phyloP scores from a whole-genome alignment of 2,888 invertebrate genomes.

The Leptopilina syphax region DNA sequence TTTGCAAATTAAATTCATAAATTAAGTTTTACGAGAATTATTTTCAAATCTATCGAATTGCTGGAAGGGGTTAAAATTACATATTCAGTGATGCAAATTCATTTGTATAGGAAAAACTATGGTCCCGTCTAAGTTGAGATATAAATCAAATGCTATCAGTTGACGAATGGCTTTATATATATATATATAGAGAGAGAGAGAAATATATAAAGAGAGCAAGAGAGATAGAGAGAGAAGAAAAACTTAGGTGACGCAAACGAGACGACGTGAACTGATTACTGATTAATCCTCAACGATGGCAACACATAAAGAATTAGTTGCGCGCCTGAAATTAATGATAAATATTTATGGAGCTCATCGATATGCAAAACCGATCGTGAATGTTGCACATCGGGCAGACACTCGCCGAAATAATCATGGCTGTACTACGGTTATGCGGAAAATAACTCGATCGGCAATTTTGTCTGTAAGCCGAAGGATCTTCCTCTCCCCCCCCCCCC shows the following conservation, averaged over 20 bases:
- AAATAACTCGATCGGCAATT: slow-evolving; percentile 35
- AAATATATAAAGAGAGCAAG: too few species aligned
- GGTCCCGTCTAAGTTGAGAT: not conserved
- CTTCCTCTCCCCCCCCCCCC: not conserved
- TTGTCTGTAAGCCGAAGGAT: slow-evolving; percentile 33
- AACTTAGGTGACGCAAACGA: slow-evolving; percentile 48
- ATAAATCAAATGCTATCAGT: not conserved
- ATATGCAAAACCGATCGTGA: slow-evolving; percentile 62
- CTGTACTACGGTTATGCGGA: slow-evolving; percentile 51
- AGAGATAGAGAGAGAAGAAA: slow-evolving; percentile 36
- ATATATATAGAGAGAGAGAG: not conserved
- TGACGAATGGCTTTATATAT: slow-evolving; percentile 43
- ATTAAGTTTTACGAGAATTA: too few species aligned
- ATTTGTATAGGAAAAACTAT: too few species aligned
- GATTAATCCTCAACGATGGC: slow-evolving; percentile 61
- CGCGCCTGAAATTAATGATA: slow-evolving; percentile 61
- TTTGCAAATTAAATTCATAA: too few species aligned
- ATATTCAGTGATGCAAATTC: too few species aligned
- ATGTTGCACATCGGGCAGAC: slow-evolving; percentile 57
- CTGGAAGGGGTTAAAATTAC: too few species aligned
- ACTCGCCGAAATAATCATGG: slow-evolving; percentile 60
- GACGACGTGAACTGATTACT: slow-evolving; percentile 48
- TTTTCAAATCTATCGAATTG: too few species aligned
- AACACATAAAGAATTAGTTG: slow-evolving; percentile 62
- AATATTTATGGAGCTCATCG: slow-evolving; percentile 64